These are phyloP conservation scores for Macroteleia sp. DNA, from an alignment of 2,888 invertebrate genomes.

Conservation along the genomic window DNA sequence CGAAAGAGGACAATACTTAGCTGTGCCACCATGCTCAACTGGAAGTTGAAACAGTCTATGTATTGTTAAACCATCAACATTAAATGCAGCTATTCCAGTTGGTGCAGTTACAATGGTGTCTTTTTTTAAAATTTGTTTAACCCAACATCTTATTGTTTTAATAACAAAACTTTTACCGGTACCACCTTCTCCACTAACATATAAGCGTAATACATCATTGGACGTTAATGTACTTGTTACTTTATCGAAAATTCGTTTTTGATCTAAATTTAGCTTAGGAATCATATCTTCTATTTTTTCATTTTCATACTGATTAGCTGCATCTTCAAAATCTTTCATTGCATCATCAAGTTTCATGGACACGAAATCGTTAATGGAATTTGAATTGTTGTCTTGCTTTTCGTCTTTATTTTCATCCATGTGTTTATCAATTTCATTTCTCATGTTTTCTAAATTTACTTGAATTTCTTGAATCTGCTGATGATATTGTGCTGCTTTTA, in stretches of 20 bases:
- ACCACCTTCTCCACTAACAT: background rate
- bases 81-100: background rate
- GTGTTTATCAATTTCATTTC: no score
- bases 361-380: constrained; percentile 8
- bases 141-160: background rate
- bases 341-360: constrained; percentile 58
- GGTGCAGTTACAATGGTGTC: no score
- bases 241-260: background rate
- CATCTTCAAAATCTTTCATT: constrained; percentile 66
- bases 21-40: background rate
- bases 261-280: background rate
- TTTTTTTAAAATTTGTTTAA: background rate
- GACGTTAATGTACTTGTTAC: background rate
- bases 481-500: no score
- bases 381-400: no score
- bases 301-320: constrained; percentile 26
- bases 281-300: constrained; percentile 28
- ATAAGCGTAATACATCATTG: background rate
- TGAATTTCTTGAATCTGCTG: no score
- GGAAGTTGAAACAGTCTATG: background rate
- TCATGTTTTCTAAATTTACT: no score
- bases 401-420: no score
- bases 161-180: background rate
- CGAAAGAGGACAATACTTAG: background rate
- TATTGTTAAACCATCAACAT: no score